Evolutionary conservation across 2,797 vertebrate genomes (phyloP), one percentile per base, ranked within the genome.

Genomic region (Urocyon cinereoargenteus): DNA sequence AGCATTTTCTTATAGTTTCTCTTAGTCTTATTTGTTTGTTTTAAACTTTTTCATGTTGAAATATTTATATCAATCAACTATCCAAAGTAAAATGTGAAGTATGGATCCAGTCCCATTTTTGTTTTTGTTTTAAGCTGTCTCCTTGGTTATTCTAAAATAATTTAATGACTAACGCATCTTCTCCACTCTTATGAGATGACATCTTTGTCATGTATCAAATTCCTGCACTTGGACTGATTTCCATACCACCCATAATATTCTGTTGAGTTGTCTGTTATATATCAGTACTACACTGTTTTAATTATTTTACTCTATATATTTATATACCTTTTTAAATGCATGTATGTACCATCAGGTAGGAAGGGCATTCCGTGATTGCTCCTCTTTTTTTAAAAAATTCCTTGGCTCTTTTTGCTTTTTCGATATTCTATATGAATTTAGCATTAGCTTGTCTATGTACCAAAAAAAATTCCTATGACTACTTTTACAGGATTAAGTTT

Each of bases 281-380:
- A 84, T 87, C n/a, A 70, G n/a, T 81, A 81, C 18, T 40, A 82
- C 31, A 49, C 64, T 81, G n/a, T 75, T 97, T 92, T 72, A 90
- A 72, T 51, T 84, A 92, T 59, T 72, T 95, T 70, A 49, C 26
- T 85, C 86, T 91, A 68, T 45, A 14, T 59, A 45, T 86, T 64
- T 94, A 64, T 94, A 64, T 40, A 11, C 36, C 2, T 57, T 86
- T 57, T 31, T 18, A 53, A 49, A 36, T 89, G 18, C 66, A 31
- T 36, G 3, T 84, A 72, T 73, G 87, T 73, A 51, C 49, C 53
- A 18, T 82, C 31, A 79, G 21, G 36, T 66, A 79, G 45, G 70
- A 83, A 77, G 13, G 45, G 3, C 49, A 78, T 70, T 95, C 53
- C 24, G 57, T 84, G 77, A 78, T 14, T 88, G 84, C 73, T 72